Evolutionary conservation across 2,113 vertebrate species (phyloP), one percentile per base, ranked within the genome.

Genomic region (Motacilla alba): DNA sequence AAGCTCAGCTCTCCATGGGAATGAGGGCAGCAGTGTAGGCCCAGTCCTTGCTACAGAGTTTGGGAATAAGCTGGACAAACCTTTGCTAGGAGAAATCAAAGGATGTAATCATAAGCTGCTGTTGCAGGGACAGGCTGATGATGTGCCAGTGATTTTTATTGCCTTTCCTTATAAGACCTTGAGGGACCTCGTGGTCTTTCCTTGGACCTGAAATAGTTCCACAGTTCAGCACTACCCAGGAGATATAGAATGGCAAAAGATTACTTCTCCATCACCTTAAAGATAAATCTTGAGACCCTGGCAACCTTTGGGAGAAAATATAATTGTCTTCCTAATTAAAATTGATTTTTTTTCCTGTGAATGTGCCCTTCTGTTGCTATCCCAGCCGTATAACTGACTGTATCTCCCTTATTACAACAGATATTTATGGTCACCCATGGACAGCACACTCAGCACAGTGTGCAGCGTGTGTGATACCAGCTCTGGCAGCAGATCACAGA

Each of bases 251-350:
- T 83, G 89, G 62, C 55, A 77, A 94, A 97, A 93, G 93, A 97
- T 95, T 97, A 83, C 90, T 92, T 83, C 95, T 96, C 76, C 79
- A 80, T 96, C 96, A 97, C 94, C 95, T 95, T 94, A 92, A 85
- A 95, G 91, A 97, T 97, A 97, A 97, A 97, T 97, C 95, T 89
- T 90, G 79, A 94, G 95, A 96, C 96, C 79, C 72, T 97, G 95
- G 95, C 84, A 95, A 97, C 90, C 92, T 95, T 95, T 96, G 95
- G 91, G 93, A 92, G 89, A 93, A 96, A 96, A 96, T 93, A 97
- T 97, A 97, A 97, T 97, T 97, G 96, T 97, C 95, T 97, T 96
- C 94, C 96, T 97, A 97, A 97, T 97, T 97, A 97, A 97, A 97
- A 97, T 97, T 97, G 97, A 97, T 97, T 97, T 97, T 96, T 93